Evolutionary conservation across 2,113 vertebrate species (phyloP), one percentile per base, ranked within the genome.

Genomic region (Pluvianellus socialis): DNA sequence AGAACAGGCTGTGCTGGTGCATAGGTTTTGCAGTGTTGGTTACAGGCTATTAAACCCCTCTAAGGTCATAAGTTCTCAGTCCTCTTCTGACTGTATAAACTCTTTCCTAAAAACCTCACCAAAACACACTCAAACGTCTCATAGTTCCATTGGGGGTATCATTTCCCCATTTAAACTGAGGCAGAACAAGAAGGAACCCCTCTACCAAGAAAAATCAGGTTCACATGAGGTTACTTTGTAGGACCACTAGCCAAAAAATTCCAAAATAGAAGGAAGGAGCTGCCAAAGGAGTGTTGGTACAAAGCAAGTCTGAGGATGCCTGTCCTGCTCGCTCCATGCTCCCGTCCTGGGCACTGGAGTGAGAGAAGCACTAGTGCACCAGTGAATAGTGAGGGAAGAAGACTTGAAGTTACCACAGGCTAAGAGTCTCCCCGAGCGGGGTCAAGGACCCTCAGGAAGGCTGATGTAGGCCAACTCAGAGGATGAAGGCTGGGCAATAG

Each of bases 11-110:
- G 95, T 94, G 94, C 96, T 89, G 32, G 17, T 83, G 91, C 93
- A 92, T 77, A 67, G 59, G n/a, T 77, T 96, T 88, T 80, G 42
- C 44, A 89, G 12, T 30, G 45, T 81, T 92, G 72, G 89, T 96
- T 94, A 94, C 80, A 96, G 86, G 52, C 86, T 92, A 44, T 97
- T 95, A 94, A 95, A 91, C 40, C 44, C 26, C 42, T 77, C 42
- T 24, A n/a, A 75, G n/a, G 32, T 73, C 13, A 4, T 40, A 91
- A 80, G 23, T 59, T 71, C 14, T 47, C 65, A 47, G 22, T 74
- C 26, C 28, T 80, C 17, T 83, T 59, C 63, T 2, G 3, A 42
- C 35, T 86, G 50, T 50, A 50, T 74, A 33, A 74, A 52, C 5
- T 47, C 32, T 50, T 45, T 94, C 47, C 42, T 80, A n/a, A 88